phyloP scores from a whole-genome alignment of 2,888 invertebrate species.

The Catocala nupta region DNA sequence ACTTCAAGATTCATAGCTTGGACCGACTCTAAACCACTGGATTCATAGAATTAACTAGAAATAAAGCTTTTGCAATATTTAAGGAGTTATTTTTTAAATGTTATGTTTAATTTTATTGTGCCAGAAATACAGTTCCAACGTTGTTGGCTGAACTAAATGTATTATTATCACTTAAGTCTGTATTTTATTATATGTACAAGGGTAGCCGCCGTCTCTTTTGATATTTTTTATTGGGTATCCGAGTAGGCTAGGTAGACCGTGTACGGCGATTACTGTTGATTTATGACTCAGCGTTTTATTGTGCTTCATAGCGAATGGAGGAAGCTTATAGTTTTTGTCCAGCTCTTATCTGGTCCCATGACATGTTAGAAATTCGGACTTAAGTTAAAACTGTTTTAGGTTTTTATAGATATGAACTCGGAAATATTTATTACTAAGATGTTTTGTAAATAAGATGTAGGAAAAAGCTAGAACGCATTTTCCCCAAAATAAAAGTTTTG shows the following conservation, averaged over 20 bases:
- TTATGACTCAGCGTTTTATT: conserved; percentile 46
- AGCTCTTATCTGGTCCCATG: conserved; percentile 17
- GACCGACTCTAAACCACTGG: no score
- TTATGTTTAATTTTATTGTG: background rate
- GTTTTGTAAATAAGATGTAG: no score
- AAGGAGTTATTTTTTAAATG: background rate
- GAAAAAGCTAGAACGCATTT: no score
- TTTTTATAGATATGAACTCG: no score
- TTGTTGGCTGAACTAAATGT: conserved; percentile 21
- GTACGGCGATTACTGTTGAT: conserved; percentile 50
- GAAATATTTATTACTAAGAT: no score
- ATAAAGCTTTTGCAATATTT: no score
- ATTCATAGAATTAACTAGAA: no score
- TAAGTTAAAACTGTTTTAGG: background rate
- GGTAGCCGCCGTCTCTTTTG: conserved; percentile 31
- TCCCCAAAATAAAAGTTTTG: no score
- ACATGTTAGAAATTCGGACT: no score
- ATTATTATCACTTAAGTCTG: conserved; percentile 43
- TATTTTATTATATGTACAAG: conserved; percentile 32
- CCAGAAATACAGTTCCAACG: conserved; percentile 19
- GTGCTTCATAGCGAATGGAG: conserved; percentile 32
- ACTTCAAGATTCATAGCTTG: no score
- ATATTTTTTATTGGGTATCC: conserved; percentile 49
- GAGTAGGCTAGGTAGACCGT: conserved; percentile 32
- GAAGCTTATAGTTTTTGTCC: conserved; percentile 27